Conservation (phyloP, 2,797 vertebrate species). For the Acanthiza pusilla region DNA sequence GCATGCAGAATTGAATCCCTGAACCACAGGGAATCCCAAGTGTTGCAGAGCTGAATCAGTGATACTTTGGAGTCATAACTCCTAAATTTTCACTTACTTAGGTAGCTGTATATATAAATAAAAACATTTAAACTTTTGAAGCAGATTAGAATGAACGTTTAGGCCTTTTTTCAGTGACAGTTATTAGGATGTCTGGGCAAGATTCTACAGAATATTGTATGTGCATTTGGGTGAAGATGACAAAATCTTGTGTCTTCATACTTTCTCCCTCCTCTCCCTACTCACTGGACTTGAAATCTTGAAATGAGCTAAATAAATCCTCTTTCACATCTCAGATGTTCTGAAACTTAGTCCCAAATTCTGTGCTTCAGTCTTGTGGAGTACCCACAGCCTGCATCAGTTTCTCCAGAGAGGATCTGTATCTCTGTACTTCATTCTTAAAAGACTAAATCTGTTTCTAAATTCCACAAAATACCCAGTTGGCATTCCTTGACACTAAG, state of each 20-base stretch:
- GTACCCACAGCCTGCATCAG: not conserved
- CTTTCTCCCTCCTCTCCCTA: not conserved
- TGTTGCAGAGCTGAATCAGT: not conserved
- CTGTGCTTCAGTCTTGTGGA: not conserved
- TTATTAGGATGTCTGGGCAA: not conserved
- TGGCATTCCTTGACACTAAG: not conserved
- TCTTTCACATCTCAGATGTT: not conserved
- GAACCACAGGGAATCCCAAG: not conserved
- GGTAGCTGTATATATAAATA: not conserved
- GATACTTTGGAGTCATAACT: not conserved
- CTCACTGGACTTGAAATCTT: not conserved
- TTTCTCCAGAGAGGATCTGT: not conserved
- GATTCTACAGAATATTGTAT: not conserved
- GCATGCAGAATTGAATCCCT: not conserved
- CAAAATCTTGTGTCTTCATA: not conserved
- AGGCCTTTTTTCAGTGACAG: not conserved
- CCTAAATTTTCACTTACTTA: not conserved
- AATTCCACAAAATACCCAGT: not conserved
- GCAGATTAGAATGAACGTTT: not conserved
- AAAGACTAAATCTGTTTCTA: not conserved
- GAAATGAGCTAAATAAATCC: not conserved
- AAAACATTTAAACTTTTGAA: not conserved
- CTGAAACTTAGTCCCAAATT: not conserved
- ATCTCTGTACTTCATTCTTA: not conserved
- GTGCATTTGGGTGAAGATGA: not conserved